Percentiles rank a stretch among this genome's conserved stretches.
These are phyloP conservation scores for Sinella curviseta DNA, from an alignment of 1,140 invertebrate genomes.

Conservation along the genomic window DNA sequence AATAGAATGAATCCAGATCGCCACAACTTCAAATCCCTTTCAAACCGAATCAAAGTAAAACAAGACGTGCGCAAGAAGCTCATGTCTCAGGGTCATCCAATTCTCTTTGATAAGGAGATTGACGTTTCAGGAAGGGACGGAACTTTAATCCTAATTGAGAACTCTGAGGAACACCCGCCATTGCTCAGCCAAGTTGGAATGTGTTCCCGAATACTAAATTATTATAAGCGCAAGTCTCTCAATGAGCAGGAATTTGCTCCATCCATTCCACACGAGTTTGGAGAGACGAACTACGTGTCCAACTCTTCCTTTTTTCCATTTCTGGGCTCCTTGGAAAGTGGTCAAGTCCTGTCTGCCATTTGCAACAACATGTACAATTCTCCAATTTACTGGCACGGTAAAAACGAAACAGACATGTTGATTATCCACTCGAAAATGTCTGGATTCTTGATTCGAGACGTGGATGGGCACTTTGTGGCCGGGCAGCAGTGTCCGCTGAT, in stretches of 20 bases:
- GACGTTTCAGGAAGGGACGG: slow-evolving; percentile 67
- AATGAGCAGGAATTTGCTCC: slow-evolving; percentile 58
- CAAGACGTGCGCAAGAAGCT: background rate
- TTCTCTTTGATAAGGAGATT: slow-evolving; percentile 73
- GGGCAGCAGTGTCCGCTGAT: slow-evolving; percentile 66
- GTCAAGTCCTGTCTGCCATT: slow-evolving; percentile 62
- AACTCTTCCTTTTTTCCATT: slow-evolving; percentile 71
- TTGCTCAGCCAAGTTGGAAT: slow-evolving; percentile 67
- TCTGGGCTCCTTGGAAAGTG: slow-evolving; percentile 62
- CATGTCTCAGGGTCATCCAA: slow-evolving; percentile 66
- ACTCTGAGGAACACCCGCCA: slow-evolving; percentile 67
- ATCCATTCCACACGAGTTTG: slow-evolving; percentile 60
- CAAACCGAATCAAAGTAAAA: background rate
- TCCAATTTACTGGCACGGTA: slow-evolving; percentile 64
- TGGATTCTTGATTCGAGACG: slow-evolving; percentile 61
- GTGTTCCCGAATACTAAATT: slow-evolving; percentile 69
- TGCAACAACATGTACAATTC: slow-evolving; percentile 70
- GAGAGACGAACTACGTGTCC: slow-evolving; percentile 64
- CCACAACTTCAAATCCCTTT: background rate
- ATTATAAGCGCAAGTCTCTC: slow-evolving; percentile 60
- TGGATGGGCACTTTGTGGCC: slow-evolving; percentile 62
- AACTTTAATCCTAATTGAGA: slow-evolving; percentile 65
- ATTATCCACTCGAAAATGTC: slow-evolving; percentile 60
- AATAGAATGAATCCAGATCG: slow-evolving; percentile 70
- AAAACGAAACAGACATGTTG: slow-evolving; percentile 63